Conservation (phyloP, 2,113 vertebrate species). For the Pseudopodoces humilis region DNA sequence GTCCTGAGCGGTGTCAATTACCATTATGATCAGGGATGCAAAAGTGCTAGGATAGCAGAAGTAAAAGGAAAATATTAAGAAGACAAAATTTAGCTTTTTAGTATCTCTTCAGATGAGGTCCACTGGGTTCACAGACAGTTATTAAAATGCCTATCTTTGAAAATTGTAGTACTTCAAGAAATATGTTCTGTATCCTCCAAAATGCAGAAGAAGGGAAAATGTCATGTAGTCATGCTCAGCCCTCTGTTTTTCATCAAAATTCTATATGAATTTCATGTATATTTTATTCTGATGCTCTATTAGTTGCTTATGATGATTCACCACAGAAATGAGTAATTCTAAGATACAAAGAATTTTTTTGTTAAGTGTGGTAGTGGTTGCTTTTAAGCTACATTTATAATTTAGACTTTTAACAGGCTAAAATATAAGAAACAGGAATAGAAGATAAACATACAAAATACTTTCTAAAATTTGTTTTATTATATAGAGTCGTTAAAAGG, state of each 20-base stretch:
- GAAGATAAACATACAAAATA: not conserved
- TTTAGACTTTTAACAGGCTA: not conserved
- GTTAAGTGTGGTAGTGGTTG: not conserved
- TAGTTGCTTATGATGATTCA: not conserved
- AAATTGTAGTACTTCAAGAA: not conserved
- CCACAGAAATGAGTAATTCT: not conserved
- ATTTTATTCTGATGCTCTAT: not conserved
- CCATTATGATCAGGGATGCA: not conserved
- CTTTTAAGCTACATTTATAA: not conserved
- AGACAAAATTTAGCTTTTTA: not conserved
- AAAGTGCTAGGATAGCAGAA: not conserved
- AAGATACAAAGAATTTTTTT: not conserved
- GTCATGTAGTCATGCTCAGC: not conserved
- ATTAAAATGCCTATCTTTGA: not conserved
- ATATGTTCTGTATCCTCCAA: not conserved
- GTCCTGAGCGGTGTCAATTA: not conserved
- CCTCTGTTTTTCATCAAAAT: conserved; percentile 9
- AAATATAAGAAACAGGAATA: not conserved
- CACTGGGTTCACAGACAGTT: not conserved
- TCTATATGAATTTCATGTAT: not conserved
- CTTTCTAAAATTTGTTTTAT: conserved; percentile 5
- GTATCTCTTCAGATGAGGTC: not conserved
- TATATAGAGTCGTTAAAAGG: not conserved
- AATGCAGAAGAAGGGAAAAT: not conserved
- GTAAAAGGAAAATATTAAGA: not conserved